Conservation (phyloP, 2,888 invertebrate genomes). For the Frankliniella fusca region DNA sequence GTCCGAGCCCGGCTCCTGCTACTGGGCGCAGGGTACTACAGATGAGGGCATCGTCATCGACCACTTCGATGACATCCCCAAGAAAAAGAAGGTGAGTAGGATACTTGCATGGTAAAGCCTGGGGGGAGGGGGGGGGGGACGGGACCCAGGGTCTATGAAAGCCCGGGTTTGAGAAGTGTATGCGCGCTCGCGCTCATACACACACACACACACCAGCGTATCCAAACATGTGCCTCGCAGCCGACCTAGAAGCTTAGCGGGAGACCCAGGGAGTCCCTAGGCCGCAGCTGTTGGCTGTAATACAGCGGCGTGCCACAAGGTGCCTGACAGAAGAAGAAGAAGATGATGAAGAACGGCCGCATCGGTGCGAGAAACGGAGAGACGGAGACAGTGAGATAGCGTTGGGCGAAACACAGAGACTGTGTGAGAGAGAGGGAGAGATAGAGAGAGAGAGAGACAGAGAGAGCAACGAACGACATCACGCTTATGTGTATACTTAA, state of each 20-base stretch:
- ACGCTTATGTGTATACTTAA: conserved; percentile 6
- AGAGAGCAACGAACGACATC: not conserved
- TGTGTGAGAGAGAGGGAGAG: not conserved
- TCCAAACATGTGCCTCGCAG: too few relatives aligned
- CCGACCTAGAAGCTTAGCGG: too few relatives aligned
- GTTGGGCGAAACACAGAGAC: too few relatives aligned
- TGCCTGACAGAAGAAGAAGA: not conserved
- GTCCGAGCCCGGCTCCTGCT: conserved; percentile 57
- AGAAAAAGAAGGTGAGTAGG: conserved; percentile 76
- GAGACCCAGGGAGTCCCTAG: too few relatives aligned
- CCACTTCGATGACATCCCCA: conserved; percentile 65
- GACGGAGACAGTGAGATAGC: too few relatives aligned
- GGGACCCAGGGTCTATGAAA: too few relatives aligned
- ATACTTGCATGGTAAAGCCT: not conserved
- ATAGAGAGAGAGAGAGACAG: not conserved
- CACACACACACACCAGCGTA: not conserved
- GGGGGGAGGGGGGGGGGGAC: too few relatives aligned
- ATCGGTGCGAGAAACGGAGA: not conserved
- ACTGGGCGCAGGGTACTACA: conserved; percentile 52
- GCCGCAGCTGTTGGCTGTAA: too few relatives aligned
- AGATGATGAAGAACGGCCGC: not conserved
- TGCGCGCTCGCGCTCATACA: not conserved
- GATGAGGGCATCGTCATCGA: conserved; percentile 88
- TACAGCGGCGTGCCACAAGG: too few relatives aligned
- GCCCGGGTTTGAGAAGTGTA: not conserved